Evolutionary conservation across 2,888 invertebrate species (phyloP), one percentile per base, ranked within the genome.

Genomic region (Ptychoptera contaminata): DNA sequence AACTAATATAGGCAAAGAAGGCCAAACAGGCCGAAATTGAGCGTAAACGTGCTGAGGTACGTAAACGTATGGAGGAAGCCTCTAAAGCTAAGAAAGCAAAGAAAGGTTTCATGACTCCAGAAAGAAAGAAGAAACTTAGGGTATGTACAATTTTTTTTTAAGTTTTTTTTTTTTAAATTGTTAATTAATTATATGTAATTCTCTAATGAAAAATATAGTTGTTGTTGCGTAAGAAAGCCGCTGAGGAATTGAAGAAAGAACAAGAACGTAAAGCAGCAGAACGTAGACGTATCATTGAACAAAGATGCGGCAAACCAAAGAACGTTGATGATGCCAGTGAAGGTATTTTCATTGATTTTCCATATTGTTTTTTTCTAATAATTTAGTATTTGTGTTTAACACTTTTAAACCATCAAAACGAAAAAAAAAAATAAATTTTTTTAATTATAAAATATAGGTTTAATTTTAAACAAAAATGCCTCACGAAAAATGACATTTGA

Each of bases 41-140:
- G 74, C 84, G 91, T 76, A 93, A 94, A 78, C 90, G 94, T 74
- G 94, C 94, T 67, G 94, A 96, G 72, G 94, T 96, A 70, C 85
- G 94, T 71, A 90, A 90, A 75, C 91, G 94, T 67, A 86, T 96
- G 77, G 96, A 97, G 73, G 94, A 94, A 70, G 92, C 93, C 71
- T 91, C 93, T 69, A 90, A 91, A 68, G 91, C 90, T 67, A 96
- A 96, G 75, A 94, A 93, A 76, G 92, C 91, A 67, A 97, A 97
- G 85, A 97, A 96, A 76, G 97, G 97, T 79, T 96, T 97, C 82
- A 94, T 94, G 91, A 94, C 97, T 63, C 94, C 96, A 51, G 96
- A 97, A 73, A 92, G 97, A 74, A 97, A 97, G 87, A 97, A 96
- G 88, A 94, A 96, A 72, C 90, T 97, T 65, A 85, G 96, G 80